Conservation (phyloP, 2,888 invertebrate species). For the Ptychoptera albimana region DNA sequence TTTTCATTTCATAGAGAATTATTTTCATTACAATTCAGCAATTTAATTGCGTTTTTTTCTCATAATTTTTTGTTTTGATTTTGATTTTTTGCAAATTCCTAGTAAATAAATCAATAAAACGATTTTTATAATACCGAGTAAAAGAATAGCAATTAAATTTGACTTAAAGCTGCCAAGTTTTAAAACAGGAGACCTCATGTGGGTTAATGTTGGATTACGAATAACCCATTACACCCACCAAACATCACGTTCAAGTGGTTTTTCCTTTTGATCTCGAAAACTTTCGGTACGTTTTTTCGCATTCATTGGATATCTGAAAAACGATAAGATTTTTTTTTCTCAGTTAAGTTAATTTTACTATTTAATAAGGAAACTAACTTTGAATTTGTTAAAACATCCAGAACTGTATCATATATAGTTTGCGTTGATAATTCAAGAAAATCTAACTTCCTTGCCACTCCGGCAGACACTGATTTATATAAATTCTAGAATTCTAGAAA, state of each 20-base stretch:
- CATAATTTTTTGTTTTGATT: no score
- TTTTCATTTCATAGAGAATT: no score
- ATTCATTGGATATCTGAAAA: no score
- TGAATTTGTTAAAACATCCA: conserved; percentile 12
- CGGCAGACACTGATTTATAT: conserved; percentile 7
- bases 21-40: no score
- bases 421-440: conserved; percentile 11
- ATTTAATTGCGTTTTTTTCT: no score
- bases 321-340: no score
- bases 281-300: not conserved
- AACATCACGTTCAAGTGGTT: conserved; percentile 4
- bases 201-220: conserved; percentile 1
- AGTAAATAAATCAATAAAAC: no score
- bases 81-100: no score
- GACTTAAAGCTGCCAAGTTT: conserved; percentile 32
- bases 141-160: conserved; percentile 32
- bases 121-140: no score
- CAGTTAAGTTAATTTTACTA: no score
- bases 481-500: conserved; percentile 5
- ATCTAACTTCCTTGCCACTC: conserved; percentile 13
- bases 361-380: conserved; percentile 6
- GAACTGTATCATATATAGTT: conserved; percentile 7
- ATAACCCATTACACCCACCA: conserved; percentile 6
- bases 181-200: conserved; percentile 18
- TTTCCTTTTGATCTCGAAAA: not conserved